These are phyloP conservation scores for Tanypteryx hageni DNA, from an alignment of 2,888 invertebrate species.

Conservation along the genomic window DNA sequence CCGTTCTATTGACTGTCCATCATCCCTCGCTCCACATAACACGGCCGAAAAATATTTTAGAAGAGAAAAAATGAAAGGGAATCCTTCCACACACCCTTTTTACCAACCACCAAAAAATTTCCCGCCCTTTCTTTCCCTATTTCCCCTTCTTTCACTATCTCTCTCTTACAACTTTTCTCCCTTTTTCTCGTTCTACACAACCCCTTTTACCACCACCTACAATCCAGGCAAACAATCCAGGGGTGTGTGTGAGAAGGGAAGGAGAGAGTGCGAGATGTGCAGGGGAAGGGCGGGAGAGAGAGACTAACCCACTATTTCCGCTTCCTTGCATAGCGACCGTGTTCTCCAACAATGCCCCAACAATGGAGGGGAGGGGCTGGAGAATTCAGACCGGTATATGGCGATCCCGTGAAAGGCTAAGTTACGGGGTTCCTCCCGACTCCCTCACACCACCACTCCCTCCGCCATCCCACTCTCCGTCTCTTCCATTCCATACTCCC, in stretches of 20 bases:
- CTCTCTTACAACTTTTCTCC: not conserved
- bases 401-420: not conserved
- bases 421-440: not conserved
- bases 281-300: not conserved
- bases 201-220: not conserved
- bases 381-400: not conserved
- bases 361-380: not conserved
- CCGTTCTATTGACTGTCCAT: slow-evolving; percentile 33
- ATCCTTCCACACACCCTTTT: not conserved
- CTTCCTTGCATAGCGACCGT: not conserved
- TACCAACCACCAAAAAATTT: not conserved
- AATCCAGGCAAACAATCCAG: not conserved
- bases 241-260: too few relatives aligned
- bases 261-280: too few relatives aligned
- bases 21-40: not conserved
- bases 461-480: not conserved
- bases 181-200: too few relatives aligned
- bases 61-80: not conserved
- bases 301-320: not conserved
- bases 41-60: not conserved
- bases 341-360: not conserved
- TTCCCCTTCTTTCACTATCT: too few relatives aligned
- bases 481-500: not conserved
- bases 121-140: not conserved
- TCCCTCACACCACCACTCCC: not conserved